phyloP scores from a whole-genome alignment of 2,113 vertebrate species.

The Tiliqua scincoides region DNA sequence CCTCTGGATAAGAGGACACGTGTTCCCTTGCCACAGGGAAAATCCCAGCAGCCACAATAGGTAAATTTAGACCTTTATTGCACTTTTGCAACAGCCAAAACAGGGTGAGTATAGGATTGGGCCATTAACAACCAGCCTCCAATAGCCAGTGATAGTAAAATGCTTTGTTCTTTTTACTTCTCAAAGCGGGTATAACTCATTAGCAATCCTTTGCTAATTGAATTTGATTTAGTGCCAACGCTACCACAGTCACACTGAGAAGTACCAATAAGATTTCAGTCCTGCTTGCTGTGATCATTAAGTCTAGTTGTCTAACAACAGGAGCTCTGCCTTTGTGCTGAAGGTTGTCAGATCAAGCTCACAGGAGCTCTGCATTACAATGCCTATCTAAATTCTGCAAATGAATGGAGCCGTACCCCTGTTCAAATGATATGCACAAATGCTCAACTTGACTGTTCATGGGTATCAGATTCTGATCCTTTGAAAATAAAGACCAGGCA shows the following conservation, averaged over 20 bases:
- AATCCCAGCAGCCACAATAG: too few species aligned
- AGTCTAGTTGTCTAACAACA: slow-evolving; percentile 68
- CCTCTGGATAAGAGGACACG: too few species aligned
- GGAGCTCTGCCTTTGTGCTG: slow-evolving; percentile 65
- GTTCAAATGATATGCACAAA: slow-evolving; percentile 43
- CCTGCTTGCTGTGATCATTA: slow-evolving; percentile 70
- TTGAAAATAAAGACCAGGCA: slow-evolving; percentile 42
- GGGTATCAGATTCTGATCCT: slow-evolving; percentile 36
- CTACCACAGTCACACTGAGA: slow-evolving; percentile 69
- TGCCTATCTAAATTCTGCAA: slow-evolving; percentile 41
- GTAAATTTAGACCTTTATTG: too few species aligned
- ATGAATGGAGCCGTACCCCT: slow-evolving; percentile 53
- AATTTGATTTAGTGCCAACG: slow-evolving; percentile 81
- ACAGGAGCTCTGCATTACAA: slow-evolving; percentile 55
- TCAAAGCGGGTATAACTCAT: slow-evolving; percentile 71
- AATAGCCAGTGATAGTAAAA: slow-evolving; percentile 55
- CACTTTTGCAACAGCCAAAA: too few species aligned
- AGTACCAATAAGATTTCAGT: slow-evolving; percentile 69
- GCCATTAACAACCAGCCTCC: slow-evolving; percentile 54
- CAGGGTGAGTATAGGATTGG: too few species aligned
- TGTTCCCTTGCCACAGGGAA: too few species aligned
- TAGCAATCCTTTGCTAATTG: slow-evolving; percentile 79
- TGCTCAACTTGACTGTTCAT: slow-evolving; percentile 19
- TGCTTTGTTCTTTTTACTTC: slow-evolving; percentile 70
- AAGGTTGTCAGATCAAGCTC: slow-evolving; percentile 65